Conservation (phyloP, 1,140 invertebrate species). For the Nixonia krombeini region DNA sequence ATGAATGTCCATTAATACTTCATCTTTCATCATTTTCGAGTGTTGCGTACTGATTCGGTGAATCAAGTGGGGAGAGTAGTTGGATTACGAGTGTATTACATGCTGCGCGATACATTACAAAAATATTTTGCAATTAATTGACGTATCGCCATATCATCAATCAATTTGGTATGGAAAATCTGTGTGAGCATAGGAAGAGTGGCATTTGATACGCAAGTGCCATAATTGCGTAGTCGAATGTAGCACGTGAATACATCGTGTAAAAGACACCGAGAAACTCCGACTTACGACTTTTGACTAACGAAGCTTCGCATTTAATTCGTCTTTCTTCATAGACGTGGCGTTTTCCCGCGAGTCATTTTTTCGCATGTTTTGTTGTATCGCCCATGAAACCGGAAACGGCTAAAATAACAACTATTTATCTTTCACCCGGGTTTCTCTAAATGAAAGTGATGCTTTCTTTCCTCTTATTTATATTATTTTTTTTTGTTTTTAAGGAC, state of each 20-base stretch:
- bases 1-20: not conserved
- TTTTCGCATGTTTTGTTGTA: conserved; percentile 36
- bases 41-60: not conserved
- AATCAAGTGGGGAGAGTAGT: not conserved
- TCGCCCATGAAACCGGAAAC: conserved; percentile 66
- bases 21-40: not conserved
- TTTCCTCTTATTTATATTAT: conserved; percentile 7
- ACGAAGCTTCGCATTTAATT: conserved; percentile 58
- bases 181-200: conserved; percentile 12
- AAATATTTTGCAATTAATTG: conserved; percentile 45
- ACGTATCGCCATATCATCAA: conserved; percentile 34
- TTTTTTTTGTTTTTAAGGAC: not conserved
- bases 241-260: conserved; percentile 52
- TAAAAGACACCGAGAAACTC: conserved; percentile 56
- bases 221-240: conserved; percentile 16
- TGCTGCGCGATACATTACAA: conserved; percentile 29
- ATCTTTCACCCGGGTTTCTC: conserved; percentile 35
- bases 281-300: conserved; percentile 50
- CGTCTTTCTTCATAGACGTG: conserved; percentile 51
- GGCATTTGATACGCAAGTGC: conserved; percentile 10
- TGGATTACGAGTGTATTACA: conserved; percentile 8
- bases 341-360: conserved; percentile 48
- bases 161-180: conserved; percentile 19
- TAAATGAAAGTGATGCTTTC: conserved; percentile 43
- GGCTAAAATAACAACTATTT: conserved; percentile 50